Base-by-base conservation (phyloP, 2,797 vertebrate species). In the Spondyliosoma cantharus region DNA sequence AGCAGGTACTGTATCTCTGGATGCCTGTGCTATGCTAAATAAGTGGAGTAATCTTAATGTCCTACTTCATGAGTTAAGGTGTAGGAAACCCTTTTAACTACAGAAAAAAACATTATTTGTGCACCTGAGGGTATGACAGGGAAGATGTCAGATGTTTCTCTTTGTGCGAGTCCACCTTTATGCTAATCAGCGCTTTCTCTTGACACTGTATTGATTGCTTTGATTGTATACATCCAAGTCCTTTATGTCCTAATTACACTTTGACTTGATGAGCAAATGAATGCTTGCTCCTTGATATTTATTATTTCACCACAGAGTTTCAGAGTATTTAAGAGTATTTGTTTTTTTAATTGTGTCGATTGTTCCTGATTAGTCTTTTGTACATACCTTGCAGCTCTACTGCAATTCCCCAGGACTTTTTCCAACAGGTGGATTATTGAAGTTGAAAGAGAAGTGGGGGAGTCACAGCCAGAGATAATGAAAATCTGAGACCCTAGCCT, bases 221-320 rank as follows among this genome's bases (percentile, higher is more conserved):
- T 19, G 54, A 3, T 52, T 53, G 37, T 50, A 42, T 29, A 25
- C 48, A 56, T 49, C 42, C 54, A 32, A 49, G 20, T 16, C 42
- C 25, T 69, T 70, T 77, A 52, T 74, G 73, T 22, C 25, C 29
- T 48, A 37, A 78, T 74, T 89, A 69, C 60, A 27, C 66, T 76
- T 61, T 45, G 43, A 48, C 59, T 49, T 25, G 4, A 32, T 62
- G 70, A 63, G 17, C 77, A 81, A 74, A 62, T 25, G 43, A 29
- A 57, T 43, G 24, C 45, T 43, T 5, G 13, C 71, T 68, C 6
- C 53, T 81, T 7, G 45, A 82, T 81, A 49, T 75, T 69, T 64
- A 75, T 78, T 78, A 32, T 32, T 32, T 32, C 29, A 7, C 5
- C 29, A 32, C 3, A 29, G 29, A 29, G 29, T 32, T 7, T 32